Base-by-base conservation (phyloP, 2,797 vertebrate species). In the Sebastes cheni region DNA sequence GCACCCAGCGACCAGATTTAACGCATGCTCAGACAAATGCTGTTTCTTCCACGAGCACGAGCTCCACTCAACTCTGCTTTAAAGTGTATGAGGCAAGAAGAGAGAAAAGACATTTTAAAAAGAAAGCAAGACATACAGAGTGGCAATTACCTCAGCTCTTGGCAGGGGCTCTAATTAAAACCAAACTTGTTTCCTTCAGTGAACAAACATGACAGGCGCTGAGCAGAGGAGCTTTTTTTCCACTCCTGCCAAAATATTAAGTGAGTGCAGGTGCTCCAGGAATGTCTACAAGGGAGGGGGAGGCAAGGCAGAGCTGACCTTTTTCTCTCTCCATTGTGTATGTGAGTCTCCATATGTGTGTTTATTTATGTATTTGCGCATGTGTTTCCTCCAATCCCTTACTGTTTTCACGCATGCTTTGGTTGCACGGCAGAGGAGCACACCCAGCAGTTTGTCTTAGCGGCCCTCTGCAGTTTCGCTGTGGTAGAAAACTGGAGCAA, bases 181-280 rank as follows among this genome's bases (percentile, higher is more conserved):
- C 96, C 96, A 97, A 96, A 96, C 93, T 90, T 94, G 89, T 95
- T 96, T 96, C 93, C 93, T 94, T 95, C 92, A 84, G 86, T 92
- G 95, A 94, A 93, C 94, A 96, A 96, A 96, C 95, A 95, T 94
- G 95, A 96, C 95, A 96, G 94, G 89, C 93, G 50, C 89, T 90
- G 90, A 93, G 93, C 92, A 89, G 91, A 93, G 90, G 87, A 89
- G 85, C 86, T 80, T 92, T 94, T 91, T 92, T 91, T 90, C 90
- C 91, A 79, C 72, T 76, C 88, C 90, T 93, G 94, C 94, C 95
- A 94, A 94, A 94, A 94, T 93, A 92, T 95, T 96, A 96, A 97
- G 94, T 95, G 95, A 96, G 94, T 95, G 93, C 96, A 97, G 96
- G 97, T 97, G 96, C 95, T 92, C 86, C 80, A 95, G 92, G 96